Evolutionary conservation across 2,113 vertebrate genomes (phyloP).

Genomic region (Laticauda colubrina): DNA sequence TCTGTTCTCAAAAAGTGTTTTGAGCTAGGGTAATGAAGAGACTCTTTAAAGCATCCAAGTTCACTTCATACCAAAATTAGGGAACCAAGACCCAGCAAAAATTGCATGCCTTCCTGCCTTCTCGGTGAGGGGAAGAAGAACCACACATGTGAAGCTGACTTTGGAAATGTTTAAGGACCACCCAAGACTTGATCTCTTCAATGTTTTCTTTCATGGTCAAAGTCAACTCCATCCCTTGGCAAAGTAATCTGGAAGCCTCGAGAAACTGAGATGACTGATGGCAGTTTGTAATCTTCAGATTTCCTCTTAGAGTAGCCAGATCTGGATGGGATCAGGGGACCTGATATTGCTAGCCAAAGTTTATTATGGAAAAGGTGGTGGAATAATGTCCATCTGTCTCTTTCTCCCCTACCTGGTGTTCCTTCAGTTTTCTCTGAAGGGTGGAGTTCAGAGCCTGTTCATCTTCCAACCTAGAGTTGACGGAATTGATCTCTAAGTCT

Average conservation of each 20-base stretch:
- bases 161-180: neutral
- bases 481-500: slow-evolving; percentile 71
- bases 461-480: slow-evolving; percentile 71
- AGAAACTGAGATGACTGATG: neutral
- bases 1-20: too few relatives aligned
- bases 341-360: neutral
- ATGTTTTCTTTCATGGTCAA: neutral
- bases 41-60: neutral
- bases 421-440: slow-evolving; percentile 72
- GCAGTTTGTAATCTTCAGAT: neutral
- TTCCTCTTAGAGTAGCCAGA: neutral
- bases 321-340: neutral
- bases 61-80: neutral
- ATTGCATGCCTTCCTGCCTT: neutral
- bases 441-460: slow-evolving; percentile 72
- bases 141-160: neutral
- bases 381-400: neutral
- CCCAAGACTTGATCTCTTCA: neutral
- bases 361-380: neutral
- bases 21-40: neutral
- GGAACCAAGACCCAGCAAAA: neutral
- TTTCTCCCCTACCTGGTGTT: slow-evolving; percentile 62
- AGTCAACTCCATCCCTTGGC: neutral
- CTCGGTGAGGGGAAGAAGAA: neutral
- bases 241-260: neutral